A percentile compares a stretch with the other conserved stretches of the same genome.
These are phyloP conservation scores for Aleadryas rufinucha DNA, from an alignment of 2,113 vertebrate genomes.

Conservation along the genomic window DNA sequence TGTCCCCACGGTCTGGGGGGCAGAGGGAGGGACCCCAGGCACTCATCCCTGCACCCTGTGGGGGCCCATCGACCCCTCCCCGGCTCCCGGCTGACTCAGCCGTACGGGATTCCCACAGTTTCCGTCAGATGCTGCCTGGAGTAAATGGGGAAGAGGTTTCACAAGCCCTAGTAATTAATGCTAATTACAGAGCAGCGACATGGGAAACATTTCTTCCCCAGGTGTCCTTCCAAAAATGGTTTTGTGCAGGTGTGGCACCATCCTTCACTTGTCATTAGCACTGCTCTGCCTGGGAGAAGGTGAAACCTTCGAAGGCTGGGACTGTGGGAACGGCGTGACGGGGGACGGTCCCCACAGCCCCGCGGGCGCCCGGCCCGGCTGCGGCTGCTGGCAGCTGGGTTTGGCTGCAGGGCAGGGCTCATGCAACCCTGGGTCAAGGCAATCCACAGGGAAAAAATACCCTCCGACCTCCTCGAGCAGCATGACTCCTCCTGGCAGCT, in stretches of 20 bases:
- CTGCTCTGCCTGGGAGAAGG: background rate
- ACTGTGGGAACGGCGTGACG: background rate
- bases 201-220: constrained; percentile 55
- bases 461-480: background rate
- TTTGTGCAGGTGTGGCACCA: constrained; percentile 42
- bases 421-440: background rate
- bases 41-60: background rate
- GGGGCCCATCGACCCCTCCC: background rate
- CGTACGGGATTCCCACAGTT: constrained; percentile 40
- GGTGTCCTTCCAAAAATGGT: constrained; percentile 62
- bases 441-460: background rate
- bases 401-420: constrained; percentile 7
- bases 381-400: background rate
- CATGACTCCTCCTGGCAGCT: background rate
- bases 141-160: constrained; percentile 45
- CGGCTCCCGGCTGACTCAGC: constrained; percentile 13
- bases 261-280: constrained; percentile 21
- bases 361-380: background rate
- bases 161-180: constrained; percentile 59
- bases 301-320: constrained; percentile 29
- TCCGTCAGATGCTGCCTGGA: constrained; percentile 31
- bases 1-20: background rate
- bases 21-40: background rate
- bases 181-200: constrained; percentile 63
- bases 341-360: background rate